Conservation (phyloP, 2,888 invertebrate genomes). For the Aspidapion aeneum region DNA sequence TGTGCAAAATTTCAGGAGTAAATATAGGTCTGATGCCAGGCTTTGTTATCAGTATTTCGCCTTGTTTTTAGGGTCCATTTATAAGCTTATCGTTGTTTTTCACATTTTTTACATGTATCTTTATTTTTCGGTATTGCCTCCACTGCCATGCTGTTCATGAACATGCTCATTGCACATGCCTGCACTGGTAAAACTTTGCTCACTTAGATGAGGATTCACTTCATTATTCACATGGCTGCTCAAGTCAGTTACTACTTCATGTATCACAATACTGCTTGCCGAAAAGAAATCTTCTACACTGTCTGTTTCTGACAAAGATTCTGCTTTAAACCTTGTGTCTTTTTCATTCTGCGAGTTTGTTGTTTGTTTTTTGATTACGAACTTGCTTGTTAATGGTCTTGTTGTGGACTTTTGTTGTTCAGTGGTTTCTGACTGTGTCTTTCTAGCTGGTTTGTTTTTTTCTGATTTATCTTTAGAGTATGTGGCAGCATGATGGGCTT, state of each 20-base stretch:
- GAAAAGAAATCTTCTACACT: conserved; percentile 20
- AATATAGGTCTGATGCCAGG: too few relatives aligned
- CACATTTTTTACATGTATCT: not conserved
- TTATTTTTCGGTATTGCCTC: not conserved
- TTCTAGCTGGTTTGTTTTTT: not conserved
- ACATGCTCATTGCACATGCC: conserved; percentile 4
- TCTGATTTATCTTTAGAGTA: not conserved
- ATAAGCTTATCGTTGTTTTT: too few relatives aligned
- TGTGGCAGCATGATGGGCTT: too few relatives aligned
- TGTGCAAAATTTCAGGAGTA: too few relatives aligned
- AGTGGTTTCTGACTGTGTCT: conserved; percentile 6
- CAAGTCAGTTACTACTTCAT: too few relatives aligned
- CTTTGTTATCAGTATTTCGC: too few relatives aligned
- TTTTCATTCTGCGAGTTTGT: conserved; percentile 6
- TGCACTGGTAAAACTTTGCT: conserved; percentile 18
- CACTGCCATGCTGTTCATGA: not conserved
- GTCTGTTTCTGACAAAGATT: not conserved
- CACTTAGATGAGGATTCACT: conserved; percentile 2
- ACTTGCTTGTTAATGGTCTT: conserved; percentile 12
- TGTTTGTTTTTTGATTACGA: conserved; percentile 7
- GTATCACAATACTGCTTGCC: conserved; percentile 13
- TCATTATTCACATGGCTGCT: not conserved
- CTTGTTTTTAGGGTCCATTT: too few relatives aligned
- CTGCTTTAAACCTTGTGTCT: conserved; percentile 10
- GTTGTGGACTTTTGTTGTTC: conserved; percentile 1